phyloP scores from a whole-genome alignment of 2,113 vertebrate genomes.

The Rhinoptilus africanus region DNA sequence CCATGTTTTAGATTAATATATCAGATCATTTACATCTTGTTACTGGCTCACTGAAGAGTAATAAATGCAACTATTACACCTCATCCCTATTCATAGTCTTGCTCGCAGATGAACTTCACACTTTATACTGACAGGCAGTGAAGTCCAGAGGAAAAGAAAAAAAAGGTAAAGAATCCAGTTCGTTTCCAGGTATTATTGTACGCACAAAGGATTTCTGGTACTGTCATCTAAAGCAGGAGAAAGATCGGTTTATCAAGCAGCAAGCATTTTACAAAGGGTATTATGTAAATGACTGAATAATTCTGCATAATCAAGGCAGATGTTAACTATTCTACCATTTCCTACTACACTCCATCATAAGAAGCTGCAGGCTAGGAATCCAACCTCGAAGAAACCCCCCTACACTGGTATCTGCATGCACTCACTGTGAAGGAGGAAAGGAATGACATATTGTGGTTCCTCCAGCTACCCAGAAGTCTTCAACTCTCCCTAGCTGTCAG shows the following conservation, averaged over 20 bases:
- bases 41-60: slow-evolving; percentile 31
- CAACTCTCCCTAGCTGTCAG: neutral
- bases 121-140: neutral
- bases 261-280: slow-evolving; percentile 36
- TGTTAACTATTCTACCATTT: slow-evolving; percentile 25
- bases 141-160: neutral
- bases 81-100: slow-evolving; percentile 4
- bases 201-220: neutral
- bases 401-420: neutral
- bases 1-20: neutral
- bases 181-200: neutral
- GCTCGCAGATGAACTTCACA: neutral
- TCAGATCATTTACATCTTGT: slow-evolving; percentile 32
- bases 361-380: slow-evolving; percentile 31
- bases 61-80: slow-evolving; percentile 17
- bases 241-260: slow-evolving; percentile 4
- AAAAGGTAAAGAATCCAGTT: neutral
- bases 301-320: slow-evolving; percentile 54
- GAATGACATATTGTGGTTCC: neutral
- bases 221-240: neutral
- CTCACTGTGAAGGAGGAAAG: neutral
- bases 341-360: neutral
- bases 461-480: neutral
- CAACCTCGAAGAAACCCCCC: neutral
- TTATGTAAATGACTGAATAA: slow-evolving; percentile 60